phyloP scores from a whole-genome alignment of 2,797 vertebrate genomes.

The Fringilla coelebs region DNA sequence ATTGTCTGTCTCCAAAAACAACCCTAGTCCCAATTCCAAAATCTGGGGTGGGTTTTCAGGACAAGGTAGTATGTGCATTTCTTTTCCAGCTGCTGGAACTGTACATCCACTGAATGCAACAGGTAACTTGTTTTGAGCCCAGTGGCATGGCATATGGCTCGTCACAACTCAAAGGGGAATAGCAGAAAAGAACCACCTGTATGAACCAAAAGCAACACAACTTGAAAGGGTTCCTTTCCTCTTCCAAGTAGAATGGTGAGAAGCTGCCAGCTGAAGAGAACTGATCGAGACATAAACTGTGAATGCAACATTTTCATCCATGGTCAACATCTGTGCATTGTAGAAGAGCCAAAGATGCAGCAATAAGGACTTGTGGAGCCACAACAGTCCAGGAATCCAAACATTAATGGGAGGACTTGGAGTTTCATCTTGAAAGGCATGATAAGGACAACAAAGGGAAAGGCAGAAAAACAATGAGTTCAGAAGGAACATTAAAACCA shows the following conservation, averaged over 20 bases:
- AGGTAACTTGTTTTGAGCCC: not conserved
- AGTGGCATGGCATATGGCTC: not conserved
- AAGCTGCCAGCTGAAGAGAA: not conserved
- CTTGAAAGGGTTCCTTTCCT: not conserved
- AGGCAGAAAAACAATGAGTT: not conserved
- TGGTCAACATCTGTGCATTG: not conserved
- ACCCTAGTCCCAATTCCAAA: not conserved
- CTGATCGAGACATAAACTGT: not conserved
- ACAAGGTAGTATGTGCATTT: not conserved
- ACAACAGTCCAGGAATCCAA: not conserved
- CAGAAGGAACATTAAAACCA: not conserved
- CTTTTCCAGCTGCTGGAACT: not conserved
- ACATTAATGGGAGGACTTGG: not conserved
- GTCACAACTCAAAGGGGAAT: not conserved
- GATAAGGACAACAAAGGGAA: not conserved
- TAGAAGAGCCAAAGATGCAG: not conserved
- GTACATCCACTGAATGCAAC: not conserved
- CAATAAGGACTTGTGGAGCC: not conserved
- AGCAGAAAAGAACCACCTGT: not conserved
- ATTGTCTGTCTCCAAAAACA: not conserved
- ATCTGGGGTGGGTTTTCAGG: not conserved
- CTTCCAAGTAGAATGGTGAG: not conserved
- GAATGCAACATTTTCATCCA: not conserved
- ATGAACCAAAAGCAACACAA: not conserved
- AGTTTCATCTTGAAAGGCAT: not conserved